Evolutionary conservation across 2,113 vertebrate genomes (phyloP).

Genomic region (Epinephelus fuscoguttatus): DNA sequence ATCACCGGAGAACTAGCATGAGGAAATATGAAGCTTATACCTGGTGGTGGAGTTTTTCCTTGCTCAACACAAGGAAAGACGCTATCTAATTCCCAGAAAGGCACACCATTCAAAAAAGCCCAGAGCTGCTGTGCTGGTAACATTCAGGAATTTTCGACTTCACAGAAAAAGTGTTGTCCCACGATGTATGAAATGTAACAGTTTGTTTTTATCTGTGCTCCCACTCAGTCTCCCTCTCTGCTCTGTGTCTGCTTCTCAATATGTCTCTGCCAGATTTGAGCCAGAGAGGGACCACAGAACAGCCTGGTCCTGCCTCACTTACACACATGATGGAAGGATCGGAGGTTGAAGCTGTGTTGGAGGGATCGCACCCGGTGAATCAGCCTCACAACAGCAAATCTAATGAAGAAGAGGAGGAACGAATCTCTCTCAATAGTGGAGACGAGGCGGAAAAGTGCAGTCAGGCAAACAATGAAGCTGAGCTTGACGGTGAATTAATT

Average conservation of each 20-base stretch:
- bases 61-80: not conserved
- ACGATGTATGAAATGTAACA: not conserved
- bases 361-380: not conserved
- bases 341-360: slow-evolving; percentile 28
- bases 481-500: slow-evolving; percentile 35
- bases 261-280: slow-evolving; percentile 62
- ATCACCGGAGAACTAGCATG: not conserved
- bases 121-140: not conserved
- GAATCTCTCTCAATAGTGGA: slow-evolving; percentile 21
- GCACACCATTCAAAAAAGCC: not conserved
- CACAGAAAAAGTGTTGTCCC: slow-evolving; percentile 5
- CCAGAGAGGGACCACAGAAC: slow-evolving; percentile 64
- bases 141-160: slow-evolving; percentile 6
- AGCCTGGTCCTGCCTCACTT: slow-evolving; percentile 57
- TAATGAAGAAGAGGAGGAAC: slow-evolving; percentile 33
- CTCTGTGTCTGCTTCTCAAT: not conserved
- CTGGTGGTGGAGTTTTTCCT: not conserved
- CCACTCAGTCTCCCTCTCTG: not conserved
- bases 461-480: slow-evolving; percentile 44
- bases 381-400: slow-evolving; percentile 28
- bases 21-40: slow-evolving; percentile 4
- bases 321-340: slow-evolving; percentile 62
- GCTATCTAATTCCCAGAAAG: slow-evolving; percentile 1
- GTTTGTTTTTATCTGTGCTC: not conserved
- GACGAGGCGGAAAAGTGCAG: slow-evolving; percentile 49